Evolutionary conservation across 2,797 vertebrate genomes (phyloP).

Genomic region (Hippopotamyrus pictus): DNA sequence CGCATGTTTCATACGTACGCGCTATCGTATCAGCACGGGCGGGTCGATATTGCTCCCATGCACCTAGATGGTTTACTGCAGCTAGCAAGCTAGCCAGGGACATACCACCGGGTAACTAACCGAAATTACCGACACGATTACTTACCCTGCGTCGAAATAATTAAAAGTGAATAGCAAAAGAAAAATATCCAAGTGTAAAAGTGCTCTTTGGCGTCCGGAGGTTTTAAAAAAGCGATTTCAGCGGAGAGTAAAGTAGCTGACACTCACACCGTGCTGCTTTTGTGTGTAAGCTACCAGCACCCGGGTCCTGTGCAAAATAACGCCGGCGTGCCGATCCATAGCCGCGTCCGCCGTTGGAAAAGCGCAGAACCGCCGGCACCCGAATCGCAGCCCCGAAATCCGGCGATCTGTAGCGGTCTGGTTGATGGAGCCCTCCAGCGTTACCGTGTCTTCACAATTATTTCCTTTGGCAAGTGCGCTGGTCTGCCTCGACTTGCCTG

Average conservation of each 20-base stretch:
- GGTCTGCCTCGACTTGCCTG: not conserved
- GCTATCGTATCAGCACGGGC: not conserved
- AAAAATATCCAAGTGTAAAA: not conserved
- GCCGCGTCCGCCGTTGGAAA: not conserved
- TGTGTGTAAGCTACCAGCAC: not conserved
- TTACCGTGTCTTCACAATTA: not conserved
- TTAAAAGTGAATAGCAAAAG: not conserved
- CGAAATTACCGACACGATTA: not conserved
- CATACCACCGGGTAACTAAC: not conserved
- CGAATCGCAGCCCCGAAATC: not conserved
- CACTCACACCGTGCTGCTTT: not conserved
- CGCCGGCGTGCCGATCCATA: not conserved
- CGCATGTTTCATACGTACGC: not conserved
- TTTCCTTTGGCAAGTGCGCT: not conserved
- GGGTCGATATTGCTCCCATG: not conserved
- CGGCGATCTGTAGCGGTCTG: not conserved
- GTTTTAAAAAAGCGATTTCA: not conserved
- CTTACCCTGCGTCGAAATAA: not conserved
- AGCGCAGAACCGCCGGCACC: not conserved
- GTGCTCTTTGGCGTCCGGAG: not conserved
- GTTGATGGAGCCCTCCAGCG: not conserved
- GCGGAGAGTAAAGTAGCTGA: not conserved
- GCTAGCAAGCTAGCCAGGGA: not conserved
- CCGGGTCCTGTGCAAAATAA: not conserved
- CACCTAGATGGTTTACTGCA: not conserved